phyloP scores from a whole-genome alignment of 2,113 vertebrate species.

The Helogale parvula region DNA sequence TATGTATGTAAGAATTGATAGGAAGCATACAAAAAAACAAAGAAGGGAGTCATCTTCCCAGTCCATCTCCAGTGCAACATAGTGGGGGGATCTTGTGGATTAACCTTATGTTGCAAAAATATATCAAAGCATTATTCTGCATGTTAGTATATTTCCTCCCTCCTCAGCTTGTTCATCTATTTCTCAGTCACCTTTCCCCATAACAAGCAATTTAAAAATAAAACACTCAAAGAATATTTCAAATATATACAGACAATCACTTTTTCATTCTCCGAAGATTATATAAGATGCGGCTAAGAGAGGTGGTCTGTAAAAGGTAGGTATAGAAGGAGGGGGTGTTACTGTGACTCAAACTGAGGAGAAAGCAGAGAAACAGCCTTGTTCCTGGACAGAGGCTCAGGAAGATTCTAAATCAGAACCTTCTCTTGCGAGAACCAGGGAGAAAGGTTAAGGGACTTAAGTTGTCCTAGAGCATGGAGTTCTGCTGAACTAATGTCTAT shows the following conservation, averaged over 20 bases:
- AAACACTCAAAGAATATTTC: background rate
- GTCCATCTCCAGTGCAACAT: background rate
- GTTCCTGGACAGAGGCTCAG: background rate
- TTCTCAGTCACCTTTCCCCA: background rate
- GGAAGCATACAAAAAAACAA: background rate
- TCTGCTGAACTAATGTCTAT: background rate
- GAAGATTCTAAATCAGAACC: background rate
- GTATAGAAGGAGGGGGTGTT: background rate
- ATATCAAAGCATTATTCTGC: background rate
- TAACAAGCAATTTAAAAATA: background rate
- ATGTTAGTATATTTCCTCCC: background rate
- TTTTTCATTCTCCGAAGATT: background rate
- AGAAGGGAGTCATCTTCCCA: background rate
- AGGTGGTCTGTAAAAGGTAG: background rate
- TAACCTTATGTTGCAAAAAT: background rate
- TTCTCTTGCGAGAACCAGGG: background rate
- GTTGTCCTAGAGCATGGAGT: background rate
- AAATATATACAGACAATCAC: background rate
- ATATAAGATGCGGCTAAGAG: background rate
- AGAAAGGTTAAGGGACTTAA: background rate
- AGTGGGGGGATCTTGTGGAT: background rate
- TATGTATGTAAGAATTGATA: background rate
- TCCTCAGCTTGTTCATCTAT: background rate
- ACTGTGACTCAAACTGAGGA: background rate
- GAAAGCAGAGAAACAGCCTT: background rate